A percentile compares a stretch with the other conserved stretches of the same genome.
Evolutionary conservation across 2,888 invertebrate species (phyloP).

Genomic region (Octonoba sinensis): DNA sequence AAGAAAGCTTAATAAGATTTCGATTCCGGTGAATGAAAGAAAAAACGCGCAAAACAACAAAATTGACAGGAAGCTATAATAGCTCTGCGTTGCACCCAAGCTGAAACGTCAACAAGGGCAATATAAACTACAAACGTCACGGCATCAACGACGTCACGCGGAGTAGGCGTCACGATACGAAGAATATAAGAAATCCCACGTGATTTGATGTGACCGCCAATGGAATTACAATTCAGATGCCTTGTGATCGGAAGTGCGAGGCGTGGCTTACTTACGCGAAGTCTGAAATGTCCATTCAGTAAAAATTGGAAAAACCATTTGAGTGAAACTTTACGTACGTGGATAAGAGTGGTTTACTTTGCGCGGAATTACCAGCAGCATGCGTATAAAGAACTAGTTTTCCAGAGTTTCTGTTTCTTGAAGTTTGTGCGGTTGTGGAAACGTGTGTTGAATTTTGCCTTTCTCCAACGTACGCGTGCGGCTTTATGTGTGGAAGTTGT

Average conservation of each 20-base stretch:
- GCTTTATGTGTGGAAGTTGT: too few relatives aligned
- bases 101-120: slow-evolving; percentile 18
- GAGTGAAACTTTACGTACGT: slow-evolving; percentile 18
- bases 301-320: slow-evolving; percentile 52
- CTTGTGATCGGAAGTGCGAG: slow-evolving; percentile 51
- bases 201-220: slow-evolving; percentile 37
- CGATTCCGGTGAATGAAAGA: not conserved
- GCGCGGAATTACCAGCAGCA: slow-evolving; percentile 34
- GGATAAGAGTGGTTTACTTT: slow-evolving; percentile 12
- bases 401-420: slow-evolving; percentile 20
- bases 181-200: slow-evolving; percentile 30
- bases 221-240: slow-evolving; percentile 23
- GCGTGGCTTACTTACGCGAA: slow-evolving; percentile 39
- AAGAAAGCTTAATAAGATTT: too few relatives aligned
- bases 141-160: not conserved
- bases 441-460: not conserved
- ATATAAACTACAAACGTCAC: slow-evolving; percentile 26
- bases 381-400: slow-evolving; percentile 40
- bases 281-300: slow-evolving; percentile 42
- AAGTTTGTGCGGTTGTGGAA: not conserved
- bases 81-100: not conserved
- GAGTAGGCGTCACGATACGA: slow-evolving; percentile 32
- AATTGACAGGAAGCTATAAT: not conserved
- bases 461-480: too few relatives aligned
- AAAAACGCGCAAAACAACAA: not conserved